Evolutionary conservation across 2,797 vertebrate species (phyloP), one percentile per base, ranked within the genome.

Genomic region (Tokudaia tokunoshimensis): DNA sequence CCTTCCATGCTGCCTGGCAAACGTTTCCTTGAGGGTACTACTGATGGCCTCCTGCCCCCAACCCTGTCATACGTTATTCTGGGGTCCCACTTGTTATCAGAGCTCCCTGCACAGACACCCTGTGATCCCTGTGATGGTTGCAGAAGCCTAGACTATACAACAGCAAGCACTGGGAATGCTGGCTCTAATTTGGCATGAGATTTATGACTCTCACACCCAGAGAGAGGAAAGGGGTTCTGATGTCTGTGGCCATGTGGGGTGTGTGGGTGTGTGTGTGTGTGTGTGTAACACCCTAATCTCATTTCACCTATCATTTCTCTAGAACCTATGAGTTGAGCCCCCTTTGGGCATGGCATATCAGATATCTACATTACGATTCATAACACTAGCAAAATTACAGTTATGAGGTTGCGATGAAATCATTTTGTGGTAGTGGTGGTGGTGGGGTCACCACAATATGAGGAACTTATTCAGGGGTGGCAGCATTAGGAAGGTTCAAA

Each of bases 11-110:
- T 76, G 14, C 55, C 22, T 0, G 12, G 55, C 31, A 92, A 57
- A 31, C 2, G 22, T 5, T 2, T 22, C 31, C 57, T 76, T 1
- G 6, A n/a, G 26, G 12, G 26, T 29, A 1, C 9, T 8, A 55
- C n/a, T 70, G 37, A 11, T 15, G 31, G 8, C 5, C 17, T 57
- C 79, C 75, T 47, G 55, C 22, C 2, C 22, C 37, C 6, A 0
- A 14, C 3, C 17, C 61, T 9, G 2, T 8, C n/a, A 63, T 22
- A 3, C 12, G 0, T 31, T 5, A 20, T 22, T 31, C 59, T 9
- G 11, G 24, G 31, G 20, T 13, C 63, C 1, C 0, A 12, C 26
- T 5, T 1, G 2, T 41, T n/a, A 24, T 3, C 74, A 34, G n/a
- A 8, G 6, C 31, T 74, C 17, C 31, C 67, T 14, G 26, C 76